A percentile compares a stretch with the other conserved stretches of the same genome.
Conservation (phyloP, 2,113 vertebrate species). For the Rhizomys pruinosus region DNA sequence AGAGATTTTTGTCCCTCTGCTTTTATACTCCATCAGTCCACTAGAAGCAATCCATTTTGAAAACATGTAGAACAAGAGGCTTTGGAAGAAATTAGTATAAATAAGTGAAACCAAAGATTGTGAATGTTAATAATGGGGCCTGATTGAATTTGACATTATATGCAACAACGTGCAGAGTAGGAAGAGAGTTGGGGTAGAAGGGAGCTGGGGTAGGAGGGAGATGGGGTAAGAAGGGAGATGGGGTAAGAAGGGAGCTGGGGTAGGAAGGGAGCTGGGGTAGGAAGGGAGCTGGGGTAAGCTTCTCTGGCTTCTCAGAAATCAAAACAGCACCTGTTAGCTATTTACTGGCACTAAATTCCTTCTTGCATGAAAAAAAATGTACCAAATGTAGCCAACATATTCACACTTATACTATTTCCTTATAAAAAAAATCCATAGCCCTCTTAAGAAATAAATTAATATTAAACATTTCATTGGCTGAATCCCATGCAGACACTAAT, state of each 20-base stretch:
- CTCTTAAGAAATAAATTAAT: conserved; percentile 83
- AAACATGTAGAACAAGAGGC: conserved; percentile 45
- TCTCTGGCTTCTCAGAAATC: conserved; percentile 78
- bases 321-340: conserved; percentile 29
- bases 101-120: conserved; percentile 53
- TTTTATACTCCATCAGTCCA: neutral
- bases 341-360: conserved; percentile 75
- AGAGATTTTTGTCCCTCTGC: neutral
- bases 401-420: conserved; percentile 78
- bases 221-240: too few relatives aligned
- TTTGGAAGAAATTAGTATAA: conserved; percentile 72
- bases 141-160: conserved; percentile 13
- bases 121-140: conserved; percentile 35
- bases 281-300: neutral
- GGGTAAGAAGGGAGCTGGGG: neutral
- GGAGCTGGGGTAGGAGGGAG: conserved; percentile 29
- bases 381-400: conserved; percentile 65
- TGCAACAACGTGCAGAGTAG: conserved; percentile 22
- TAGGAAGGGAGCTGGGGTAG: too few relatives aligned
- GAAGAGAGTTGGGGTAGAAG: neutral
- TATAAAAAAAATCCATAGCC: conserved; percentile 77
- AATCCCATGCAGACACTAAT: conserved; percentile 79
- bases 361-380: conserved; percentile 67
- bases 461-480: conserved; percentile 83
- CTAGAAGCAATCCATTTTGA: conserved; percentile 62